A percentile compares a stretch with the other conserved stretches of the same genome.
phyloP scores from a whole-genome alignment of 2,888 invertebrate genomes.

The Clepsis dumicolana region DNA sequence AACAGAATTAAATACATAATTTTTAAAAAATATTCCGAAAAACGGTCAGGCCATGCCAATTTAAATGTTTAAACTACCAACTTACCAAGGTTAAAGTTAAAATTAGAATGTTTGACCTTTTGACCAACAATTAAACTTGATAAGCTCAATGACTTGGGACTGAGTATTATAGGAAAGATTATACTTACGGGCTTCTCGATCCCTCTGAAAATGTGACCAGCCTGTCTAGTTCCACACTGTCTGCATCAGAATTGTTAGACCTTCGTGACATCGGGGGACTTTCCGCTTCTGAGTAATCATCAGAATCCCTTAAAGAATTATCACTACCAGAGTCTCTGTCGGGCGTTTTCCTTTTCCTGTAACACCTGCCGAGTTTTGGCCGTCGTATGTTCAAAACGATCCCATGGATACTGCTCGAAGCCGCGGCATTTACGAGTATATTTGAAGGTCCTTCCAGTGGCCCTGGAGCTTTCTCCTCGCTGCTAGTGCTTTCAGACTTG shows the following conservation, averaged over 20 bases:
- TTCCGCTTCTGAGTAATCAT: constrained; percentile 71
- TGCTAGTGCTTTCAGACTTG: constrained; percentile 80
- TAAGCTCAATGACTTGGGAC: neutral
- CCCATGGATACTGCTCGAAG: constrained; percentile 71
- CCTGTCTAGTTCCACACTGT: constrained; percentile 60
- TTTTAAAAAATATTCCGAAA: too few relatives aligned
- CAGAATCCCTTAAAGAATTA: constrained; percentile 74
- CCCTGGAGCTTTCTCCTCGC: constrained; percentile 66
- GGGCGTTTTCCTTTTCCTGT: constrained; percentile 76
- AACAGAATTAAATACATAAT: too few relatives aligned
- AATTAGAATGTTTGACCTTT: constrained; percentile 1
- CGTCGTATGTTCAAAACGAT: constrained; percentile 71
- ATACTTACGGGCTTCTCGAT: constrained; percentile 65
- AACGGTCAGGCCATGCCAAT: too few relatives aligned
- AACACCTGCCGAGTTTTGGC: constrained; percentile 67
- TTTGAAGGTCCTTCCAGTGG: constrained; percentile 66
- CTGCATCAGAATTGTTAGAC: constrained; percentile 62
- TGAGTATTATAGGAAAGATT: constrained; percentile 1
- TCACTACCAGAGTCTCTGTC: constrained; percentile 73
- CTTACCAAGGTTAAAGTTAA: constrained; percentile 6
- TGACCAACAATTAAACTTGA: constrained; percentile 9
- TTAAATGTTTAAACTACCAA: neutral
- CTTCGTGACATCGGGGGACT: constrained; percentile 51
- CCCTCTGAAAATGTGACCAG: constrained; percentile 60
- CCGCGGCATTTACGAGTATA: constrained; percentile 68